Base-by-base conservation (phyloP, 2,797 vertebrate genomes). In the Fundulus diaphanus region DNA sequence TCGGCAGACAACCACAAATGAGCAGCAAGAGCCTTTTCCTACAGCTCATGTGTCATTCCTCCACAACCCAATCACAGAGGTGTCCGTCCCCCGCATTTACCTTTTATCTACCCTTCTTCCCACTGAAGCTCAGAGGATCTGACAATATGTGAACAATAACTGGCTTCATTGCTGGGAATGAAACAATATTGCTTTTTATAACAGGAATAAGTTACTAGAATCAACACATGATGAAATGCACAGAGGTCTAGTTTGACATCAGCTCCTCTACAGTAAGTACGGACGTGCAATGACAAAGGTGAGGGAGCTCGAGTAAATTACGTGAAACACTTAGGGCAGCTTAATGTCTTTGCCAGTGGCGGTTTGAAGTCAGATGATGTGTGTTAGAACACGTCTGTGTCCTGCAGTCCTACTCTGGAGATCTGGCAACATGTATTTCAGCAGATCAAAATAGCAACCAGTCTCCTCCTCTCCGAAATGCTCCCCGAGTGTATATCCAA, bases 401-500 rank as follows among this genome's bases (percentile, higher is more conserved):
- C 79, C 71, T 48, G 8, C 57, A 67, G 46, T 73, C 65, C 66
- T 63, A 68, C 70, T 79, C 72, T 70, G 68, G 18, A 83, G 61
- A 70, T 66, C 48, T 54, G 48, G 51, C 46, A 72, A 57, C 12
- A 69, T 56, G 49, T 40, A 52, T 85, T 81, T 78, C 33, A 75
- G 66, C 48, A 51, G 46, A 79, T 63, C 59, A 63, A 42, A 61
- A 66, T 57, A 69, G 13, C 51, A 68, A 72, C 66, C 70, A 12
- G 35, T 67, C 72, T 74, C 48, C 31, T 70, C 51, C 54, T 72
- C 31, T 61, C 81, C 79, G 81, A 88, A 87, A 82, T 86, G 86
- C 82, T 87, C 84, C 86, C 89, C 91, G 90, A 88, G 84, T 87
- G 82, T 87, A 93, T 84, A 67, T 84, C 82, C 81, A 68, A 79